A percentile compares a stretch with the other conserved stretches of the same genome.
Conservation (phyloP, 2,888 invertebrate species). For the Agrochola litura region DNA sequence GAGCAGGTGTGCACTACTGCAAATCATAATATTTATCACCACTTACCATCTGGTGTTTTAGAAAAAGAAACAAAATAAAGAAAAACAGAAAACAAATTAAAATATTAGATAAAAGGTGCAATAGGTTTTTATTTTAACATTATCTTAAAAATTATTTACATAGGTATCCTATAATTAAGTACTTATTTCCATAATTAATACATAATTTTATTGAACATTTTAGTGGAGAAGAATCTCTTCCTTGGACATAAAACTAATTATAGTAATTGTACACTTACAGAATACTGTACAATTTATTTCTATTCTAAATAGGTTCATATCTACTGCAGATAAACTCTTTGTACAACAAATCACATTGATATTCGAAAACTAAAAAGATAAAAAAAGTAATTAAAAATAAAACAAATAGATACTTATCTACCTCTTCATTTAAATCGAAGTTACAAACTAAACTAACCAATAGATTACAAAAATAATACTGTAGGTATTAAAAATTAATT, state of each 20-base stretch:
- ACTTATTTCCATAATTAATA: background rate
- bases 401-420: no score
- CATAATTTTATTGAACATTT: slow-evolving; percentile 2
- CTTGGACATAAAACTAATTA: slow-evolving; percentile 26
- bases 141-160: background rate
- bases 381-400: no score
- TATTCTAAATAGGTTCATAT: background rate
- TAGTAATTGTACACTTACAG: slow-evolving; percentile 2
- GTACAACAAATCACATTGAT: background rate
- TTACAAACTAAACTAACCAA: no score
- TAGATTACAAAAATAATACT: no score
- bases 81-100: background rate
- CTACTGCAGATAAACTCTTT: background rate
- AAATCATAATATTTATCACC: background rate
- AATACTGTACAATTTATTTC: background rate
- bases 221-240: slow-evolving; percentile 77
- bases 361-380: background rate
- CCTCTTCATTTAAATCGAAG: no score
- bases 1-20: background rate
- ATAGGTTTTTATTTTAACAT: slow-evolving; percentile 7
- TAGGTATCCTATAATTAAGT: background rate
- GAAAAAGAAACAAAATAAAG: background rate
- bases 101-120: background rate
- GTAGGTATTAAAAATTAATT: background rate
- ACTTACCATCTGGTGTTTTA: background rate